Evolutionary conservation across 2,888 invertebrate species (phyloP).

Genomic region (Neoascia interrupta): DNA sequence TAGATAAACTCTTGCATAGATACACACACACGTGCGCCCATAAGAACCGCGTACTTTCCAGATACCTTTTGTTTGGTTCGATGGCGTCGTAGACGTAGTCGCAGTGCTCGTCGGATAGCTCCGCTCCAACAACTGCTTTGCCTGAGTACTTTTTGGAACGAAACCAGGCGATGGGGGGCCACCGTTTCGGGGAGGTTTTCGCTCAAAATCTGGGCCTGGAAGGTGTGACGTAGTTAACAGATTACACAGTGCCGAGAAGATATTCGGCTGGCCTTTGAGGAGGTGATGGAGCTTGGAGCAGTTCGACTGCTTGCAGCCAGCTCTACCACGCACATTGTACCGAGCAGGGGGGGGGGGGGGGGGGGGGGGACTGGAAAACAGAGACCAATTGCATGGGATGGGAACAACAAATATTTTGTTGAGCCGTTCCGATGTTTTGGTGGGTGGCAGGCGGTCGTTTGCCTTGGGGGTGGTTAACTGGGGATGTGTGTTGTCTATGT

Average conservation of each 20-base stretch:
- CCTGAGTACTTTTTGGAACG: no score
- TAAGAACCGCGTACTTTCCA: conserved; percentile 11
- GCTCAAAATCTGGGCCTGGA: conserved; percentile 60
- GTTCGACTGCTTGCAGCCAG: conserved; percentile 45
- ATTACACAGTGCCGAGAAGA: conserved; percentile 29
- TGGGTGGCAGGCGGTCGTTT: background rate
- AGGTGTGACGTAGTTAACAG: conserved; percentile 60
- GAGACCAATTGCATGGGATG: conserved; percentile 6
- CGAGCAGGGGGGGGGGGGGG: no score
- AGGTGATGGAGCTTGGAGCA: conserved; percentile 20
- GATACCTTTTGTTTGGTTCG: conserved; percentile 13
- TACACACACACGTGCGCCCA: no score
- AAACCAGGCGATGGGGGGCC: no score
- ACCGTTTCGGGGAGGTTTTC: conserved; percentile 41
- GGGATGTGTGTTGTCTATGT: background rate
- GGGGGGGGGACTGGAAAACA: no score
- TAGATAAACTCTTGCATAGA: no score
- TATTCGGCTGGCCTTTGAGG: conserved; percentile 32
- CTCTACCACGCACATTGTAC: no score
- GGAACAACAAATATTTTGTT: conserved; percentile 61
- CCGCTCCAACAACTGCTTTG: no score
- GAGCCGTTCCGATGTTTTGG: conserved; percentile 33
- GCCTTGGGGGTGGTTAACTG: background rate
- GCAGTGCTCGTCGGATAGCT: no score
- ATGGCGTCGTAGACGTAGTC: conserved; percentile 31